Conservation (phyloP, 2,888 invertebrate species). For the Tetheella fluctuosa region DNA sequence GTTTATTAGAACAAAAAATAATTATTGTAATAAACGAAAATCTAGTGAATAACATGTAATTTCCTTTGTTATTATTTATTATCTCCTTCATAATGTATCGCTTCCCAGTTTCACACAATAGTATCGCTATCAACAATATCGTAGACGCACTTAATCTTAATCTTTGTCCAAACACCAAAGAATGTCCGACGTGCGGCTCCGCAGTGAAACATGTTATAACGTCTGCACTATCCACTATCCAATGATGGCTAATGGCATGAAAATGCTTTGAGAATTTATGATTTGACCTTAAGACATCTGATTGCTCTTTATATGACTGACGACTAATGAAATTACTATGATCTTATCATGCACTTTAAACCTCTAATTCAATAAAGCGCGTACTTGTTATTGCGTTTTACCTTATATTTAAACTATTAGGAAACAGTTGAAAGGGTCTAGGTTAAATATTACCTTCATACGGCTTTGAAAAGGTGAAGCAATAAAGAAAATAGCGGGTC, state of each 20-base stretch:
- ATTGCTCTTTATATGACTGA: constrained; percentile 47
- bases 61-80: neutral
- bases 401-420: constrained; percentile 45
- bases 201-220: constrained; percentile 3
- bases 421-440: constrained; percentile 47
- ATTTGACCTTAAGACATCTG: constrained; percentile 46
- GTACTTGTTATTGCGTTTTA: constrained; percentile 31
- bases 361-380: constrained; percentile 55
- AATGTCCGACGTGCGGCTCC: constrained; percentile 11
- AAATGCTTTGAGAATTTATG: constrained; percentile 43
- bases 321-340: constrained; percentile 42
- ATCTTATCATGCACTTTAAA: constrained; percentile 45
- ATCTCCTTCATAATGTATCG: neutral
- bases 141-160: constrained; percentile 7
- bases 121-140: constrained; percentile 8
- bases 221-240: constrained; percentile 12
- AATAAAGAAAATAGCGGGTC: constrained; percentile 47
- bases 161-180: constrained; percentile 12
- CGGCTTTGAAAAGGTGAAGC: constrained; percentile 43
- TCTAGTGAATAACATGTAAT: neutral
- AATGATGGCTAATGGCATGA: constrained; percentile 22
- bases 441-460: constrained; percentile 52
- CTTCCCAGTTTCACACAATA: constrained; percentile 6
- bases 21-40: neutral
- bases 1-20: too few relatives aligned